Evolutionary conservation across 2,797 vertebrate species (phyloP).

Genomic region (Hemitrygon akajei): DNA sequence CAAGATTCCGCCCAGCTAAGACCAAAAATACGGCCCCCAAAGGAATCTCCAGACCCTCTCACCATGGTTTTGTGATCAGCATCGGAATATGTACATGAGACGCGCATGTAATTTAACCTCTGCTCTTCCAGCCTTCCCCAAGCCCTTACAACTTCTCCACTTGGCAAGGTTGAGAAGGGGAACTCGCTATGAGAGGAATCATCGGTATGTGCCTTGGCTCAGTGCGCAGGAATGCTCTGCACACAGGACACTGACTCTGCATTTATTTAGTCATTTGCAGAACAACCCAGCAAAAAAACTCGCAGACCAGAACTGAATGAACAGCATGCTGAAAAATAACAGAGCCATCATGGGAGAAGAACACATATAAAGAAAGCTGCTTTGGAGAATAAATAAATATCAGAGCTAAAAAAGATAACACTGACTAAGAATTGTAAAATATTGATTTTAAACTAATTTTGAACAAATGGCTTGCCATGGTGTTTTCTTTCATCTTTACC

Average conservation of each 20-base stretch:
- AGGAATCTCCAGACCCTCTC: not conserved
- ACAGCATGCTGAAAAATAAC: not conserved
- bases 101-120: not conserved
- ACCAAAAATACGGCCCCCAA: not conserved
- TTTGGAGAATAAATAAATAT: not conserved
- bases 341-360: not conserved
- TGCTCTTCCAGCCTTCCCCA: not conserved
- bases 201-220: not conserved
- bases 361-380: not conserved
- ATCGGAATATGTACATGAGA: not conserved
- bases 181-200: not conserved
- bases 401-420: not conserved
- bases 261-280: slow-evolving; percentile 5
- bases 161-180: not conserved
- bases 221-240: not conserved
- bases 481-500: not conserved
- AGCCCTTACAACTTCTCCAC: not conserved
- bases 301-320: not conserved
- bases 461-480: not conserved
- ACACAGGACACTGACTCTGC: not conserved
- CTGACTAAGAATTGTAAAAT: not conserved
- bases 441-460: not conserved
- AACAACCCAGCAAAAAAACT: not conserved
- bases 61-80: not conserved
- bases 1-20: not conserved